Evolutionary conservation across 2,113 vertebrate genomes (phyloP), one percentile per base, ranked within the genome.

Genomic region (Oncorhynchus mykiss): DNA sequence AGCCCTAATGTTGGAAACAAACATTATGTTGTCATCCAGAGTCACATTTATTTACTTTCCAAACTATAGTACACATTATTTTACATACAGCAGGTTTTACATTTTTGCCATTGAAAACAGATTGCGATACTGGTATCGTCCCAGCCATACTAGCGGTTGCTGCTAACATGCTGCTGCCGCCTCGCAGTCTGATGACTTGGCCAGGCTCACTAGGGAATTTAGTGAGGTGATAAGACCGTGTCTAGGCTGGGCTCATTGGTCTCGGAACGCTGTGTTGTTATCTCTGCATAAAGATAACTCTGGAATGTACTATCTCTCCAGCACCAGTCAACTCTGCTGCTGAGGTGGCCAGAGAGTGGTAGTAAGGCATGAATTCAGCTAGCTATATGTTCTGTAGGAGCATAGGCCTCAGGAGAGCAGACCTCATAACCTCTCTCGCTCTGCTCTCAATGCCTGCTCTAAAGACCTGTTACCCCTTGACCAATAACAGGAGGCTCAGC

Each of bases 201-300:
- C 69, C 31, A 70, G 71, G 75, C 78, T 0, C 59, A 66, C 14
- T 73, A 65, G 25, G 75, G 66, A 60, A 83, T 82, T 75, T 75
- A 75, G 67, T 74, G 87, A 88, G 72, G 76, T 13, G 89, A 91
- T 90, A 89, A 86, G 86, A 45, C 77, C 9, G 57, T 75, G 81
- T 78, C 76, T 67, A n/a, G n/a, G 5, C 66, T 79, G 82, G 77
- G 71, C 81, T 78, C 71, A 3, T 29, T 72, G 84, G 80, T 77
- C 84, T 77, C 84, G 78, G 64, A 12, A 60, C 54, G 70, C 74
- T 73, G 77, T 75, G 71, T 74, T 76, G 71, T 83, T 90, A 90
- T 90, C 87, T 31, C 60, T 9, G 3, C 29, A 29, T 70, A 68
- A 76, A 77, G 85, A 90, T 88, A 88, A 71, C 76, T 13, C 13